Base-by-base conservation (phyloP, 2,113 vertebrate genomes). In the Spilogale gracilis region DNA sequence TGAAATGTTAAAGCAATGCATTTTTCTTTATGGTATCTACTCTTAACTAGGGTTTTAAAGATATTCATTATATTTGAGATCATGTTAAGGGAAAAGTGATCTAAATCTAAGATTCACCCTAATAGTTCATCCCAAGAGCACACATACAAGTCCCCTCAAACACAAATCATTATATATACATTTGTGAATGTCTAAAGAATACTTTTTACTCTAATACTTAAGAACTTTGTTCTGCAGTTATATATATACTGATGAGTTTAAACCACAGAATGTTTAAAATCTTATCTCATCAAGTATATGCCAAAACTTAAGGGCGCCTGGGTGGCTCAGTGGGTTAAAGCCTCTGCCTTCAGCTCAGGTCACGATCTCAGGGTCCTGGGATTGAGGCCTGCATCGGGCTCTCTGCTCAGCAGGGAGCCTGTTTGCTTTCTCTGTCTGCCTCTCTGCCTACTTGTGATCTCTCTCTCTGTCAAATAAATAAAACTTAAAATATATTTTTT, bases 1-100 rank as follows among this genome's bases (percentile, higher is more conserved):
- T 80, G 60, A 96, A 96, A 93, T 85, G 11, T n/a, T 69, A 69
- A 52, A 88, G 23, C 25, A 74, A 69, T 56, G 17, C 16, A 58
- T 43, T 71, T 81, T 61, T 85, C 50, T 95, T 85, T 73, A 86
- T 43, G 10, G 50, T 79, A 95, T 96, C 61, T 20, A 89, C 71
- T 95, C 85, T 88, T 60, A 83, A 95, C n/a, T 63, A 92, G 52
- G 25, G 88, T 93, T 97, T 79, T 73, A 89, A 88, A 87, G 58
- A 54, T 48, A 94, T 60, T 45, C 17, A 91, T 81, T 86, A 43
- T 81, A 30, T 94, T n/a, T 52, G 83, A 93, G 48, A 82, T 65
- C 21, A 50, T 45, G 6, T 94, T 85, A 91, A 63, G 56, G 30
- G 65, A 30, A 94, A 71, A 56, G 0, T 61, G 71, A 60, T 43